Evolutionary conservation across 2,113 vertebrate species (phyloP).

Genomic region (Hippopotamus amphibius): DNA sequence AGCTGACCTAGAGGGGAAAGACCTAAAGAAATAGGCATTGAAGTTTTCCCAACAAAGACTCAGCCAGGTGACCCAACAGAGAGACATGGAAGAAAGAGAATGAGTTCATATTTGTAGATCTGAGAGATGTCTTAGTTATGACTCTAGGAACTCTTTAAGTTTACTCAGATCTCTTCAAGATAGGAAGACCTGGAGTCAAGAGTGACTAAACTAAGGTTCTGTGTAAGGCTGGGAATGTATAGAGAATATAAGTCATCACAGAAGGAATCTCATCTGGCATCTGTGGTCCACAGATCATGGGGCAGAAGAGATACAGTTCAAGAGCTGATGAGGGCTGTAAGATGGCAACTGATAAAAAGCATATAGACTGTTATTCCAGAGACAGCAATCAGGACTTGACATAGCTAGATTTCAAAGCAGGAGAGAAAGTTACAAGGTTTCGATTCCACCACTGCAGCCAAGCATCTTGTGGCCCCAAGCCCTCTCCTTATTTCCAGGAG

Average conservation of each 20-base stretch:
- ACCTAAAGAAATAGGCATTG: no score
- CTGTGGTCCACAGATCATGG: neutral
- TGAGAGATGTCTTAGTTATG: neutral
- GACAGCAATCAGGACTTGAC: neutral
- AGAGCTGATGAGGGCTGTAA: neutral
- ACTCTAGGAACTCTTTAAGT: neutral
- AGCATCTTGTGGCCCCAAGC: neutral
- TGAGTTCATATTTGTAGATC: neutral
- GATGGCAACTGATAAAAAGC: neutral
- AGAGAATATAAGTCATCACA: neutral
- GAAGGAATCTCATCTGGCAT: neutral
- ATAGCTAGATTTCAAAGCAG: neutral
- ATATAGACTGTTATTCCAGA: neutral
- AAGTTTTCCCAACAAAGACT: neutral
- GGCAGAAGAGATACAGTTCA: neutral
- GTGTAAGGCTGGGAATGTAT: neutral
- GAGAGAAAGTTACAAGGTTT: neutral
- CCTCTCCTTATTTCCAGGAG: neutral
- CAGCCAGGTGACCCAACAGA: neutral
- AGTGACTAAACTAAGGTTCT: neutral
- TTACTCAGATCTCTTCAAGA: neutral
- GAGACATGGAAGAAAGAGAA: neutral
- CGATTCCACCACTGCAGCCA: neutral
- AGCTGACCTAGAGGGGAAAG: neutral
- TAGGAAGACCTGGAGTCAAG: neutral